These are phyloP conservation scores for Liodrosophila aerea DNA, from an alignment of 2,888 invertebrate species.

Conservation along the genomic window DNA sequence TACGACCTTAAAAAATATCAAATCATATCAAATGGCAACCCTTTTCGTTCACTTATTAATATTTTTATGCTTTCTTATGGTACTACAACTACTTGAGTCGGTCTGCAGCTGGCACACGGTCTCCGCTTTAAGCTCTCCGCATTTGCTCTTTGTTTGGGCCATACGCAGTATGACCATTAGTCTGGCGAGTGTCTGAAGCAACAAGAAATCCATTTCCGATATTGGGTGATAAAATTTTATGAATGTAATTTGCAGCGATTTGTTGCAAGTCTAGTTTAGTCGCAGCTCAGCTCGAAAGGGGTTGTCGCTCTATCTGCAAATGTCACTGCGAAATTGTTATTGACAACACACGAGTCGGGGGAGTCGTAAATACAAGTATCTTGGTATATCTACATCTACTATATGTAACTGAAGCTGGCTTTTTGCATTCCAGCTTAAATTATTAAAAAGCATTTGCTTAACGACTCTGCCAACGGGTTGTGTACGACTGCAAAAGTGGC, in stretches of 20 bases:
- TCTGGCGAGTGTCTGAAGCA: constrained; percentile 55
- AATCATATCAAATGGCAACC: constrained; percentile 47
- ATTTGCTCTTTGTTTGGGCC: constrained; percentile 53
- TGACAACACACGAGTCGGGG: constrained; percentile 62
- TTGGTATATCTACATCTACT: constrained; percentile 22
- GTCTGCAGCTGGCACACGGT: constrained; percentile 35
- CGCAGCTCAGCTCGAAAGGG: constrained; percentile 15
- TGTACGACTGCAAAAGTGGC: constrained; percentile 28
- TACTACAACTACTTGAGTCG: constrained; percentile 45
- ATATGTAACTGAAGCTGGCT: constrained; percentile 35
- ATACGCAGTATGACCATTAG: constrained; percentile 70
- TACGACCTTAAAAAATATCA: constrained; percentile 48
- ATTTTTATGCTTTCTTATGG: constrained; percentile 34
- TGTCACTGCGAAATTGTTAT: constrained; percentile 71
- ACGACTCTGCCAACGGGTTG: constrained; percentile 43
- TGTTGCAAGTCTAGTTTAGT: constrained; percentile 50
- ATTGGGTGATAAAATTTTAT: constrained; percentile 78
- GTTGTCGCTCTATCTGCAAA: constrained; percentile 26
- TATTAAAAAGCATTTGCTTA: constrained; percentile 67
- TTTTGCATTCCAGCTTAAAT: constrained; percentile 57
- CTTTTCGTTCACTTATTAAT: constrained; percentile 33
- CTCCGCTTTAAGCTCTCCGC: constrained; percentile 1
- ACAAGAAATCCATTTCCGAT: constrained; percentile 76
- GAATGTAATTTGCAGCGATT: constrained; percentile 77
- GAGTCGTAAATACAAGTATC: constrained; percentile 68